Conservation (phyloP, 2,888 invertebrate species). For the Macroteleia sp. region DNA sequence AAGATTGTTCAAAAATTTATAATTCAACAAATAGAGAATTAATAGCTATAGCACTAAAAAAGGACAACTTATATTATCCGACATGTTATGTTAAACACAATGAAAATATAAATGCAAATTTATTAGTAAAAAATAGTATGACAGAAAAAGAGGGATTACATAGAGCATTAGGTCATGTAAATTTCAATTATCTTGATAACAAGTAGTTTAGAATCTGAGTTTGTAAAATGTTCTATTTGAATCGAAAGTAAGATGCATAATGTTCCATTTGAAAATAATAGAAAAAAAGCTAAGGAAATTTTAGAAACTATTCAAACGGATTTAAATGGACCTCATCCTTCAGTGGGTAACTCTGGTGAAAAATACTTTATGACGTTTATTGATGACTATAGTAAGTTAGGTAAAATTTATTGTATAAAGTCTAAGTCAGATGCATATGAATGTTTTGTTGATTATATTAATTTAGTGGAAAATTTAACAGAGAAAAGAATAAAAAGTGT, state of each 20-base stretch:
- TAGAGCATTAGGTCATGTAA: neutral
- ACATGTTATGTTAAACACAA: neutral
- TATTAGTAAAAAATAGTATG: neutral
- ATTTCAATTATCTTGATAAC: neutral
- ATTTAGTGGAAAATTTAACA: neutral
- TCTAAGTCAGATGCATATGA: neutral
- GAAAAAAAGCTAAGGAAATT: neutral
- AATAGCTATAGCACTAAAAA: neutral
- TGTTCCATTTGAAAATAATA: neutral
- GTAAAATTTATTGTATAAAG: neutral
- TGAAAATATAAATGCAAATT: neutral
- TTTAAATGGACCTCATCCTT: neutral
- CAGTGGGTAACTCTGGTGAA: neutral
- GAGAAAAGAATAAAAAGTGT: neutral
- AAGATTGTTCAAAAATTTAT: neutral
- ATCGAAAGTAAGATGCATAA: neutral
- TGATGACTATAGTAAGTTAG: neutral
- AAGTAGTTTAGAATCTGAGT: neutral
- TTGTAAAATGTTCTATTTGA: neutral
- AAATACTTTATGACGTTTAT: neutral
- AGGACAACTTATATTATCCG: neutral
- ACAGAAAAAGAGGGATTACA: neutral
- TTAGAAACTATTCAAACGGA: neutral
- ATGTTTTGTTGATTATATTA: neutral
- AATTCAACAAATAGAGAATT: neutral